Base-by-base conservation (phyloP, 2,113 vertebrate species). In the Emydura subglobosa region DNA sequence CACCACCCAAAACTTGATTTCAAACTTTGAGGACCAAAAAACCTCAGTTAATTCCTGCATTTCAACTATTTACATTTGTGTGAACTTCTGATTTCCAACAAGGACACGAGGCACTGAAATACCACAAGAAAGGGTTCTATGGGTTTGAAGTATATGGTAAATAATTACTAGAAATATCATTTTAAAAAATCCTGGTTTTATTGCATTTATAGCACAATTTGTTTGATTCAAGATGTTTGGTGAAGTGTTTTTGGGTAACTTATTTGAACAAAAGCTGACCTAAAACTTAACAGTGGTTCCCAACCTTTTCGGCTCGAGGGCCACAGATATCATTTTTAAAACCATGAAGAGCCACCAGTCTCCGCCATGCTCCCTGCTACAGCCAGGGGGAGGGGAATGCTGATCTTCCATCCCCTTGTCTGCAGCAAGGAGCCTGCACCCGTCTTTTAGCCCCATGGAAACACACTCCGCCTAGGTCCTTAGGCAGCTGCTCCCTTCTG, bases 181-280 rank as follows among this genome's bases (percentile, higher is more conserved):
- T 39, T 22, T 50, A 47, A 82, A 91, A 21, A 88, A 83, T 79
- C 91, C 24, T 42, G 83, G 8, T 81, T 91, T 90, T 68, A 86
- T 91, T 61, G 2, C 31, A 54, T 72, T 86, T 90, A 34, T 65
- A 5, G 54, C 14, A 19, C 6, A 47, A 44, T 78, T 25, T 54
- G 3, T 7, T 24, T 76, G 19, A 85, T 51, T 50, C 3, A 88
- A 84, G 27, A 55, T 12, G 25, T 53, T 31, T 49, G 84, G 10
- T 25, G 65, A 74, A 84, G 50, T 24, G 34, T 39, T 51, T 49
- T 34, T 3, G 22, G 54, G 31, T 10, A 59, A 76, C 29, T 47
- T 49, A 54, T 81, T 68, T 92, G 88, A 92, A 16, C 24, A 89
- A 91, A 57, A 89, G 31, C 72, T 79, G 47, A 24, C 25, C 12